These are phyloP conservation scores for Gambelia wislizenii DNA, from an alignment of 2,797 vertebrate genomes.

Conservation along the genomic window DNA sequence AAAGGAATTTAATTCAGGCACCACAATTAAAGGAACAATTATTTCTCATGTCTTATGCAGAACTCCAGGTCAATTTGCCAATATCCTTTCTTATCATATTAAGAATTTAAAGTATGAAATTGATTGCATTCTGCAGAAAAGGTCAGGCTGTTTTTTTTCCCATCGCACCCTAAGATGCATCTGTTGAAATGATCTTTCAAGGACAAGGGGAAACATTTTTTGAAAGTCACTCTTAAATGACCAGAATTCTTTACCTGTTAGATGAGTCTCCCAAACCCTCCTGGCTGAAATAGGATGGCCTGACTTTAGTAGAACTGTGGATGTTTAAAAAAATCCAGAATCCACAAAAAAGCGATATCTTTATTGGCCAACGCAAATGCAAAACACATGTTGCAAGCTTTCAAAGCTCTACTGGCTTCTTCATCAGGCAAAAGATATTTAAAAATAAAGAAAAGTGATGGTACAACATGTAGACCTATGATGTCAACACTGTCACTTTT, in stretches of 20 bases:
- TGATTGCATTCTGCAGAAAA: slow-evolving; percentile 54
- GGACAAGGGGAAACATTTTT: slow-evolving; percentile 54
- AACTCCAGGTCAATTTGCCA: slow-evolving; percentile 48
- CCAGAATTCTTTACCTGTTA: neutral
- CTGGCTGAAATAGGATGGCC: neutral
- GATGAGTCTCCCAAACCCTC: neutral
- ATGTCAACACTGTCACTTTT: no score
- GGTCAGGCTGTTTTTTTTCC: slow-evolving; percentile 31
- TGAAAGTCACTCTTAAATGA: neutral
- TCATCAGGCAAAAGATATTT: no score
- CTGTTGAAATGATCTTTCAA: slow-evolving; percentile 44
- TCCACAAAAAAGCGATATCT: no score
- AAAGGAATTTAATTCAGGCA: slow-evolving; percentile 57
- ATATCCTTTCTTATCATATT: slow-evolving; percentile 68
- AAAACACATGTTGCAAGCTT: no score
- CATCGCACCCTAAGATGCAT: neutral
- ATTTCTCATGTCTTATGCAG: slow-evolving; percentile 54
- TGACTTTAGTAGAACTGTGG: neutral
- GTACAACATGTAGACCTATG: no score
- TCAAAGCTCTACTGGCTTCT: no score
- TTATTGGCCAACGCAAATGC: no score
- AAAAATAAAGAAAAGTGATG: no score
- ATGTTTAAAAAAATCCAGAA: no score
- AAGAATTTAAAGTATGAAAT: slow-evolving; percentile 63
- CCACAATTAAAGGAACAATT: slow-evolving; percentile 69